phyloP scores from a whole-genome alignment of 37 sponge, comb jelly and placozoan genomes.

The Aplysina aerophoba region DNA sequence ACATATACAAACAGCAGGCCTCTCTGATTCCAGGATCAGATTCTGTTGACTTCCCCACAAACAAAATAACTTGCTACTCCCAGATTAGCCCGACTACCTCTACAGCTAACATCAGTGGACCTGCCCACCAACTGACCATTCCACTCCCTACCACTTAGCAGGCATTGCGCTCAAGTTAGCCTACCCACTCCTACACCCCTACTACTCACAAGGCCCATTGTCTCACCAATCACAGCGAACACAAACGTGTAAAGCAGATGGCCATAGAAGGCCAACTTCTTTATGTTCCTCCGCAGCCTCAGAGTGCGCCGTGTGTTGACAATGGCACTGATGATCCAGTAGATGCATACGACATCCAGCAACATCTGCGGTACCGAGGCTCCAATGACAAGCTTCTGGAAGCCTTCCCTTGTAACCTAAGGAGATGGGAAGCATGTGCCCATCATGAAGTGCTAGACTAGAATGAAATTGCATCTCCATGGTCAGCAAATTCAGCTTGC shows the following conservation, averaged over 20 bases:
- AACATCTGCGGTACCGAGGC: not conserved
- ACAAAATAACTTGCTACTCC: too few species aligned
- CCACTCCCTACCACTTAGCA: too few species aligned
- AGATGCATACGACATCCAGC: slow-evolving; percentile 27
- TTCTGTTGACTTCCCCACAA: too few species aligned
- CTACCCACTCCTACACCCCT: not conserved
- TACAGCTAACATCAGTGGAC: too few species aligned
- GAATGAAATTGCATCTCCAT: too few species aligned
- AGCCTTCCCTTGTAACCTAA: not conserved
- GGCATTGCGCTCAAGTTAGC: too few species aligned
- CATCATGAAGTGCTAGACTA: too few species aligned
- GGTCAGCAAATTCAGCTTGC: too few species aligned
- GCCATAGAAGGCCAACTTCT: slow-evolving; percentile 84
- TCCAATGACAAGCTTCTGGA: not conserved
- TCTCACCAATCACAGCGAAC: slow-evolving; percentile 68
- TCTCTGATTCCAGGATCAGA: too few species aligned
- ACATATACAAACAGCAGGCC: too few species aligned
- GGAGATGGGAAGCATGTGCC: not conserved
- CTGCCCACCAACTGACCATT: too few species aligned
- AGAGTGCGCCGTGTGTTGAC: slow-evolving; percentile 67
- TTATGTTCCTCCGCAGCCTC: slow-evolving; percentile 69
- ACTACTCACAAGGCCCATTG: not conserved
- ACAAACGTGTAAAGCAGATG: slow-evolving; percentile 73
- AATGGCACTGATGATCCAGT: slow-evolving; percentile 61
- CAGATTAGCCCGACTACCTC: too few species aligned